Conservation (phyloP, 2,797 vertebrate species). For the Acestrorhynchus altus region DNA sequence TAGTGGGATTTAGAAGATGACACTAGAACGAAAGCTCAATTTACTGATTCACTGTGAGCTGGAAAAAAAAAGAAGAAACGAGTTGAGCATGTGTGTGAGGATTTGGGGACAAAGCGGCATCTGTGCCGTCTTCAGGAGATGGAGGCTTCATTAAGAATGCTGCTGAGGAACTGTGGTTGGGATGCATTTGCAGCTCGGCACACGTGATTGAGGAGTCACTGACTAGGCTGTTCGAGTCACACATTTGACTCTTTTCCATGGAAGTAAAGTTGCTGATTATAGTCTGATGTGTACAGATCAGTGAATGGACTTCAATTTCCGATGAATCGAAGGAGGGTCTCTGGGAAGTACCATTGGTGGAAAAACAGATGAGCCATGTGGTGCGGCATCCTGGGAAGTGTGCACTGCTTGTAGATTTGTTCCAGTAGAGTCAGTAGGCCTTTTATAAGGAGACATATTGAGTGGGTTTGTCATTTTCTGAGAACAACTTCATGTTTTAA, state of each 20-base stretch:
- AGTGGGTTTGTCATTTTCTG: neutral
- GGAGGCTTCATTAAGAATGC: neutral
- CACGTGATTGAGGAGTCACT: constrained; percentile 9
- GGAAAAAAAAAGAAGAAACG: neutral
- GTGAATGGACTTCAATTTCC: neutral
- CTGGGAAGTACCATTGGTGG: neutral
- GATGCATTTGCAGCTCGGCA: constrained; percentile 7
- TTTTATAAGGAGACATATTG: neutral
- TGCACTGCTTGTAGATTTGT: neutral
- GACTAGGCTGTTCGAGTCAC: neutral
- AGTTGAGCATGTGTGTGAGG: neutral
- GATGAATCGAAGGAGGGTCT: neutral
- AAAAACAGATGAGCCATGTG: neutral
- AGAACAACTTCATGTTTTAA: neutral
- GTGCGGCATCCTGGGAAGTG: neutral
- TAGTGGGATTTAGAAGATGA: constrained; percentile 15
- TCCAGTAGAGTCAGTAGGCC: neutral
- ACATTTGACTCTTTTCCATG: neutral
- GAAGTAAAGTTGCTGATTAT: neutral
- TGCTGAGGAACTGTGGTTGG: neutral
- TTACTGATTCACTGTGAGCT: constrained; percentile 11
- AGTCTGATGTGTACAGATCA: neutral
- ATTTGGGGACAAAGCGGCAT: constrained; percentile 7
- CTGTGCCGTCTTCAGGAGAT: constrained; percentile 3
- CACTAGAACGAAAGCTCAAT: constrained; percentile 27